Conservation (phyloP, 2,113 vertebrate genomes). For the Gulo gulo region DNA sequence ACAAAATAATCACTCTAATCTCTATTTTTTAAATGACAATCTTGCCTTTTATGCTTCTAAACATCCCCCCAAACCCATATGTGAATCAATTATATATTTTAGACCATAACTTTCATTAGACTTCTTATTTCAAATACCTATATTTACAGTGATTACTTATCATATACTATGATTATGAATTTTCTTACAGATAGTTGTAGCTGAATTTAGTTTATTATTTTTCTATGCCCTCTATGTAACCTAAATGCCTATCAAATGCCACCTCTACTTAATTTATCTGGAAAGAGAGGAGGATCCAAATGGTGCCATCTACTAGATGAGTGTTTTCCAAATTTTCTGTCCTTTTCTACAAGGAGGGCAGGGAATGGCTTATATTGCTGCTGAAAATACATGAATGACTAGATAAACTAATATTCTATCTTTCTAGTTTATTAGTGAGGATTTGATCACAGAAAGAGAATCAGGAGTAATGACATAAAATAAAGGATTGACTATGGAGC, state of each 20-base stretch:
- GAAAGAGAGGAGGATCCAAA: neutral
- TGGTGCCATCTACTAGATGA: neutral
- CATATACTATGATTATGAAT: neutral
- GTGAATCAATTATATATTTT: neutral
- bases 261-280: neutral
- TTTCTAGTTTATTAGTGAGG: neutral
- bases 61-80: neutral
- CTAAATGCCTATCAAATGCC: neutral
- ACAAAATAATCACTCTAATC: slow-evolving; percentile 27
- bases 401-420: neutral
- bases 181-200: neutral
- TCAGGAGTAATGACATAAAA: neutral
- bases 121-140: slow-evolving; percentile 5
- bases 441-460: neutral
- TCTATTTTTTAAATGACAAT: neutral
- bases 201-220: neutral
- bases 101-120: neutral
- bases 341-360: neutral
- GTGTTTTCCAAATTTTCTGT: neutral
- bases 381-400: neutral
- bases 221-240: neutral
- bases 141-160: neutral
- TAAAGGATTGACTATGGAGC: neutral
- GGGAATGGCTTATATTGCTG: neutral
- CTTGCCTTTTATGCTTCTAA: neutral